Evolutionary conservation across 2,888 invertebrate species (phyloP).

Genomic region (Stomorhina lunata): DNA sequence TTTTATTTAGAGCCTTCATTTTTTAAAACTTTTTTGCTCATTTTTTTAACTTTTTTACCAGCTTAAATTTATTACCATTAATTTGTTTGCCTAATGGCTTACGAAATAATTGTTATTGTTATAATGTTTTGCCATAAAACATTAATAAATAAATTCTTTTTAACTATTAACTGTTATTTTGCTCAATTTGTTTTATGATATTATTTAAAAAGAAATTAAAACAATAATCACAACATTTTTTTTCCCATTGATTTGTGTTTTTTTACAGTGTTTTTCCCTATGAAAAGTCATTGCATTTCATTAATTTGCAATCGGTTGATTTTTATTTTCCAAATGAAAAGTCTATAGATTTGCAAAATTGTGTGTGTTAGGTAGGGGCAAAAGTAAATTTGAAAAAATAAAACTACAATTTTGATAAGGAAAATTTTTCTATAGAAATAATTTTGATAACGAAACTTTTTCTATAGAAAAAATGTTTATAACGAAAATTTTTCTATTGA

Average conservation of each 20-base stretch:
- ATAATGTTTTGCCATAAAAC: slow-evolving; percentile 29
- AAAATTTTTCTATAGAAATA: background rate
- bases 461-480: background rate
- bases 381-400: slow-evolving; percentile 10
- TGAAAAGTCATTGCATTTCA: slow-evolving; percentile 70
- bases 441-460: background rate
- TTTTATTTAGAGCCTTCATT: background rate
- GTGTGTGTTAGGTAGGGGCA: background rate
- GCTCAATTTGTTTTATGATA: slow-evolving; percentile 60
- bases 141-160: slow-evolving; percentile 46
- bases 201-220: slow-evolving; percentile 38
- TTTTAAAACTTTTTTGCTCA: background rate
- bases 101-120: slow-evolving; percentile 55
- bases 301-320: slow-evolving; percentile 69
- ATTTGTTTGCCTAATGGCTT: slow-evolving; percentile 56
- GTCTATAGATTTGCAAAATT: background rate
- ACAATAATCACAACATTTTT: background rate
- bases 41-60: too few species aligned
- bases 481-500: too few species aligned
- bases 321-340: slow-evolving; percentile 58
- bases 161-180: slow-evolving; percentile 52
- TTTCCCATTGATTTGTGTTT: slow-evolving; percentile 5
- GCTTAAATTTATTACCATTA: slow-evolving; percentile 47
- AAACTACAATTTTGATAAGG: background rate
- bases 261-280: slow-evolving; percentile 36